A percentile compares a stretch with the other conserved stretches of the same genome.
Conservation (phyloP, 2,888 invertebrate genomes). For the Tortrix viridana region DNA sequence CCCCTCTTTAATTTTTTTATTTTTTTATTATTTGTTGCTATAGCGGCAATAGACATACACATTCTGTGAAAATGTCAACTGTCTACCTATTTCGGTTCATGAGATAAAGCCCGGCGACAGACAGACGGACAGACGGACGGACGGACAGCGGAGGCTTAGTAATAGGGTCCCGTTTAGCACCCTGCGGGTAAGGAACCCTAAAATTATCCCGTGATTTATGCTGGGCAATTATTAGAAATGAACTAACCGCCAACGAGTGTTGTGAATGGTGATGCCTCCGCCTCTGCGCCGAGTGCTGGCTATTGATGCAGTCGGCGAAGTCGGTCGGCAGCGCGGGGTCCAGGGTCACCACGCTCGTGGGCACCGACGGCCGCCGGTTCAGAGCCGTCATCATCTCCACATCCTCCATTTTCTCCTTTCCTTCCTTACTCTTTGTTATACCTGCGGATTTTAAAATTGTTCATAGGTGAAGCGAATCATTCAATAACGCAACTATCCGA, state of each 20-base stretch:
- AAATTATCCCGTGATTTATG: no score
- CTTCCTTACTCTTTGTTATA: conserved; percentile 85
- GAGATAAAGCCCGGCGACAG: no score
- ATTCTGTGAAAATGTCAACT: no score
- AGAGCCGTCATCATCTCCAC: conserved; percentile 78
- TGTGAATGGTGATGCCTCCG: conserved; percentile 70
- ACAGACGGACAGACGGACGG: no score
- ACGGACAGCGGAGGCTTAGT: no score
- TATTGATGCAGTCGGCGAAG: conserved; percentile 85
- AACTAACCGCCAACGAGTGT: conserved; percentile 65
- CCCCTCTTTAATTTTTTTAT: no score
- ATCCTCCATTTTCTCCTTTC: conserved; percentile 85
- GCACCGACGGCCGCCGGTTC: conserved; percentile 69
- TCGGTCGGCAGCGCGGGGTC: conserved; percentile 73
- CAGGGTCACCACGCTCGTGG: conserved; percentile 75
- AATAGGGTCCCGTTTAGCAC: no score
- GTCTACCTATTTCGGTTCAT: no score
- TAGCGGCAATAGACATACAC: no score
- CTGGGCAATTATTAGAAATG: background rate
- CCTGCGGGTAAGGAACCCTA: no score
- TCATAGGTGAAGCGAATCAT: background rate
- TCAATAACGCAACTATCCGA: no score
- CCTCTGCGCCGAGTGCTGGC: conserved; percentile 83
- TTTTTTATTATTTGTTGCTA: no score
- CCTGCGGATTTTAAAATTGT: conserved; percentile 61